Conservation (phyloP, 2,888 invertebrate genomes). For the Axea sp. region DNA sequence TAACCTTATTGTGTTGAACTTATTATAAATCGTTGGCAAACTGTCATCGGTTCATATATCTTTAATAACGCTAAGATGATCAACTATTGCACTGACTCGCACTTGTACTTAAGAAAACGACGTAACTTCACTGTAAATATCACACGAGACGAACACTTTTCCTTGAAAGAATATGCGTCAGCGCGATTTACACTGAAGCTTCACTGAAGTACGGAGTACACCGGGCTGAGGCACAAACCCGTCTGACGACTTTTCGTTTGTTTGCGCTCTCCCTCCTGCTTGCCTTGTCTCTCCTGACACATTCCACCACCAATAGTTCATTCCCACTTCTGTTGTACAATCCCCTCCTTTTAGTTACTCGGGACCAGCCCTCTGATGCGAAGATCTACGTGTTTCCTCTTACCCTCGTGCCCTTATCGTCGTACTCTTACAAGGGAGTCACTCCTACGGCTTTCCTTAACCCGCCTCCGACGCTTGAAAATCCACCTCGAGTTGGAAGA, state of each 20-base stretch:
- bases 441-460: conserved; percentile 77
- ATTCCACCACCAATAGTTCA: conserved; percentile 55
- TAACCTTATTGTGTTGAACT: too few species aligned
- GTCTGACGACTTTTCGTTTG: conserved; percentile 74
- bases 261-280: conserved; percentile 71
- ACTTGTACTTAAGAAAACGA: too few species aligned
- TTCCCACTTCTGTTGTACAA: conserved; percentile 64
- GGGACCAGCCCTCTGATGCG: conserved; percentile 76
- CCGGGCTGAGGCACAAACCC: conserved; percentile 76
- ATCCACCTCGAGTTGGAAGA: conserved; percentile 57
- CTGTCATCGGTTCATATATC: too few species aligned
- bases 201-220: conserved; percentile 59
- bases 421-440: conserved; percentile 70
- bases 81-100: too few species aligned
- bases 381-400: conserved; percentile 68
- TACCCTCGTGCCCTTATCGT: conserved; percentile 71
- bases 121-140: too few species aligned
- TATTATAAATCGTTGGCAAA: too few species aligned
- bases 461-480: conserved; percentile 70
- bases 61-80: too few species aligned
- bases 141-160: not conserved
- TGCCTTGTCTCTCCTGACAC: conserved; percentile 48
- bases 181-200: conserved; percentile 1
- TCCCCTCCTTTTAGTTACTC: conserved; percentile 68
- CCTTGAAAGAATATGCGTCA: too few species aligned